Evolutionary conservation across 2,797 vertebrate species (phyloP).

Genomic region (Chrysolophus pictus): DNA sequence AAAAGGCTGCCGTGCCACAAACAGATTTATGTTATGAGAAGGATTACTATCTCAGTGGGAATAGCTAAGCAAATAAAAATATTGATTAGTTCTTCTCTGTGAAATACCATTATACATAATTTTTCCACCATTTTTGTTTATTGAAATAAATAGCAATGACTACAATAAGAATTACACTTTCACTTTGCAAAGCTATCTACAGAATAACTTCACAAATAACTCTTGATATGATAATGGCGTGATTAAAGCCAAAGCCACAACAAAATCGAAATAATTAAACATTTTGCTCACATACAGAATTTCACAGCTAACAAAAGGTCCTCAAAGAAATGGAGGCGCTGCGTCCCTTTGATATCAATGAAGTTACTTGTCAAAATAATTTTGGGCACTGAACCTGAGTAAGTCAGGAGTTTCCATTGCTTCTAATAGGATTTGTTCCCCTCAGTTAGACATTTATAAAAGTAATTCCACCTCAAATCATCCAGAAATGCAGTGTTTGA

Average conservation of each 20-base stretch:
- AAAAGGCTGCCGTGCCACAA: fast-evolving
- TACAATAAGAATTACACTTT: background rate
- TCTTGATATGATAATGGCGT: background rate
- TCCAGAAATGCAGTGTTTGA: background rate
- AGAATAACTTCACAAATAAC: background rate
- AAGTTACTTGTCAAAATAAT: background rate
- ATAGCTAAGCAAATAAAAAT: background rate
- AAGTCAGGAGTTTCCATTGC: background rate
- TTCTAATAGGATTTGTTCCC: background rate
- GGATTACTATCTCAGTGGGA: background rate
- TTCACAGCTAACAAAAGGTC: background rate
- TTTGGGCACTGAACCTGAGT: background rate
- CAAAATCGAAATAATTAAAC: background rate
- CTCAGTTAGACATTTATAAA: background rate
- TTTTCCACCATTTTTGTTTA: background rate
- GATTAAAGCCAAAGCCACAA: background rate
- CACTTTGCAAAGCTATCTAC: background rate
- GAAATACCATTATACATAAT: background rate
- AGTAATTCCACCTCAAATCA: background rate
- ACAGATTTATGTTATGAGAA: background rate
- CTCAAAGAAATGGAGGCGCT: background rate
- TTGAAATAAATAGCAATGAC: background rate
- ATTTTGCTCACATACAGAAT: background rate
- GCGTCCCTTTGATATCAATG: background rate
- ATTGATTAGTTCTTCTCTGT: background rate